A percentile compares a stretch with the other conserved stretches of the same genome.
phyloP scores from a whole-genome alignment of 2,888 invertebrate species.

The Chrysopilus asiliformis region DNA sequence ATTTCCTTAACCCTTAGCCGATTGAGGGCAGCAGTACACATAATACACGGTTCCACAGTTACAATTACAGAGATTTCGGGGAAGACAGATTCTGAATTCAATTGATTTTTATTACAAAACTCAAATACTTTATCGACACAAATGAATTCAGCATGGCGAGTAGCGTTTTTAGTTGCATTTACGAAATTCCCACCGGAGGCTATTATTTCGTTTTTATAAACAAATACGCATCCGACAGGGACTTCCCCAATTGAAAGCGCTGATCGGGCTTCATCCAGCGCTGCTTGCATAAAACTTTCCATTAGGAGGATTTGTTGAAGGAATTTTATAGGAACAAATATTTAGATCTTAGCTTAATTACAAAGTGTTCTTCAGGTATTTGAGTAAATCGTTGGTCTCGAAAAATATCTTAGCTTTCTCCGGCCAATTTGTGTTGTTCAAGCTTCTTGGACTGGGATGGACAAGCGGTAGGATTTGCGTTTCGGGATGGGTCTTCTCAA shows the following conservation, averaged over 20 bases:
- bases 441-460: slow-evolving; percentile 67
- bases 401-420: slow-evolving; percentile 34
- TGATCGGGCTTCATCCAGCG: slow-evolving; percentile 60
- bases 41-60: slow-evolving; percentile 97
- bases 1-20: slow-evolving; percentile 60
- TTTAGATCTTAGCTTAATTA: too few relatives aligned
- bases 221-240: slow-evolving; percentile 93
- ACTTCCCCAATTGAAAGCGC: slow-evolving; percentile 72
- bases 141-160: slow-evolving; percentile 91
- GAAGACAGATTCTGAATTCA: slow-evolving; percentile 46
- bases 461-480: slow-evolving; percentile 44
- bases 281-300: slow-evolving; percentile 54
- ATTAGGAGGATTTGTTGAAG: too few relatives aligned
- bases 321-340: too few relatives aligned
- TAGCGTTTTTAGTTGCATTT: slow-evolving; percentile 87
- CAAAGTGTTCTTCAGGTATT: too few relatives aligned
- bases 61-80: slow-evolving; percentile 60
- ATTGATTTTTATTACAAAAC: slow-evolving; percentile 43
- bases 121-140: slow-evolving; percentile 71
- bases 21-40: slow-evolving; percentile 82
- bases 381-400: slow-evolving; percentile 22
- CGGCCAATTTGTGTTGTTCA: slow-evolving; percentile 69
- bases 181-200: slow-evolving; percentile 81
- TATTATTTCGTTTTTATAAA: slow-evolving; percentile 53
- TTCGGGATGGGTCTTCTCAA: slow-evolving; percentile 36